Percentiles rank a stretch among this genome's conserved stretches.
phyloP scores from a whole-genome alignment of 2,888 invertebrate species.

The Helicoverpa assulta region DNA sequence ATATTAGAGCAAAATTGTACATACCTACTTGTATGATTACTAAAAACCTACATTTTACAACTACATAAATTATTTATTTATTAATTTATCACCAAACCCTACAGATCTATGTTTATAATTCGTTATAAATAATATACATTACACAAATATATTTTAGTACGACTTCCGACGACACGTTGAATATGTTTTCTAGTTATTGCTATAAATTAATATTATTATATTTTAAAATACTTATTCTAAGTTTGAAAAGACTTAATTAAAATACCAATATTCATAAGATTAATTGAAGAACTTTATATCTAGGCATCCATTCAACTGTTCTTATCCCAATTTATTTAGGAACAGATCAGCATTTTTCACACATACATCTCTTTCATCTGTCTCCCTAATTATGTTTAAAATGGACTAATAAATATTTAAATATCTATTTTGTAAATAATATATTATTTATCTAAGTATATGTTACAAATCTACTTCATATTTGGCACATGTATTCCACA shows the following conservation, averaged over 20 bases:
- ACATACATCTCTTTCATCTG: background rate
- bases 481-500: constrained; percentile 54
- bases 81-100: background rate
- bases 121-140: constrained; percentile 3
- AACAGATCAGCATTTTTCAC: background rate
- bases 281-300: background rate
- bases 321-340: background rate
- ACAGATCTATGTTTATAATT: background rate
- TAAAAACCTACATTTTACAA: background rate
- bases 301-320: background rate
- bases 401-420: constrained; percentile 27
- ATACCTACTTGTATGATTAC: background rate
- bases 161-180: background rate
- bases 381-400: constrained; percentile 8
- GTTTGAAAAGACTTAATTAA: background rate
- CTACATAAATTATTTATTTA: background rate
- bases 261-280: background rate
- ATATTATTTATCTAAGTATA: constrained; percentile 41
- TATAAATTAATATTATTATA: constrained; percentile 6
- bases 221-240: background rate
- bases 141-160: constrained; percentile 8
- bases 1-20: constrained; percentile 20
- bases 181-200: background rate
- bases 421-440: constrained; percentile 45
- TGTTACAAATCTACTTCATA: constrained; percentile 52